Base-by-base conservation (phyloP, 2,797 vertebrate species). In the Coilia nasus region DNA sequence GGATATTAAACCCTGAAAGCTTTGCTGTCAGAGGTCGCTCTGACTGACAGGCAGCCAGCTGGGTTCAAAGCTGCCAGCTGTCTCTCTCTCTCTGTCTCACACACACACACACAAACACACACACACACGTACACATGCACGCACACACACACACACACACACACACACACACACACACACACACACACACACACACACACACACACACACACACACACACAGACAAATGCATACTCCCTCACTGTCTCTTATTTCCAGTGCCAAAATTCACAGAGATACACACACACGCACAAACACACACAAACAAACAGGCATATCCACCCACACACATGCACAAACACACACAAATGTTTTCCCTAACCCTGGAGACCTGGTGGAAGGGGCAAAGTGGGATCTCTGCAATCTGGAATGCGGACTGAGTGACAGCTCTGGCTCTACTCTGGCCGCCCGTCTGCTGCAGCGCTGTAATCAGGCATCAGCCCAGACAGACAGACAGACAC, bases 301-400 rank as follows among this genome's bases (percentile, higher is more conserved):
- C 0, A 14, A 56, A 56, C 83, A 54, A 78, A 28, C 81, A 81
- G n/a, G n/a, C 19, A 0, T 1, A 60, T 50, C 11, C 44, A 75
- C 31, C 17, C 67, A 41, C 17, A 59, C 57, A 0, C 2, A 62
- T 57, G 21, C 46, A 75, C 31, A 75, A 31, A 41, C 57, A 59
- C 57, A 59, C 57, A 59, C 57, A 31, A 7, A 78, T 11, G 25
- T 9, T 23, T 28, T 35, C 85, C 84, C 46, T 91, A 89, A 92
- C 71, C 71, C 71, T 44, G 21, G 71, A 78, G 71, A 78, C 71
- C 71, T 44, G 35, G 35, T 44, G 35, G 23, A 78, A 31, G 71
- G 9, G 71, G 71, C 35, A 41, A 31, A 78, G 17, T 19, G 31
- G 28, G 31, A 6, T 31, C 6, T 9, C 31, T 78, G 71, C 17